phyloP scores from a whole-genome alignment of 2,113 vertebrate species.

The Pristiophorus japonicus region DNA sequence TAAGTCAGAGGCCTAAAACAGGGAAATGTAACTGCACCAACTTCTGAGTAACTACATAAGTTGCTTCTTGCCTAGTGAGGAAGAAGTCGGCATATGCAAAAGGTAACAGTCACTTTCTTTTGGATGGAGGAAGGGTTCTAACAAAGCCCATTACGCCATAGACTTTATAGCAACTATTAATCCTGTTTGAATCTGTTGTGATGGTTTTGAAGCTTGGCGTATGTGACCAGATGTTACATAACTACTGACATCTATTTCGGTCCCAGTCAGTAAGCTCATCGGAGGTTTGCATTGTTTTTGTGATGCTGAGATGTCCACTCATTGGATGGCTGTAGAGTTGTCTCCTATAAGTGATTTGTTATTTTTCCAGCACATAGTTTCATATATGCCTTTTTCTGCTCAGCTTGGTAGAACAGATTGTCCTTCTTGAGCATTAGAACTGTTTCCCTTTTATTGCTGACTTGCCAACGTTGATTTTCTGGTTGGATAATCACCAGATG shows the following conservation, averaged over 20 bases:
- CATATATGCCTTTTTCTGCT: not conserved
- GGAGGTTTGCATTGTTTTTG: not conserved
- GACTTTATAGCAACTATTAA: not conserved
- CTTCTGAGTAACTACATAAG: not conserved
- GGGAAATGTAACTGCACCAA: not conserved
- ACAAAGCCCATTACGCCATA: not conserved
- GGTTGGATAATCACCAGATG: not conserved
- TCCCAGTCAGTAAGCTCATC: not conserved
- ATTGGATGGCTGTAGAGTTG: not conserved
- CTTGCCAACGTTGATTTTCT: not conserved
- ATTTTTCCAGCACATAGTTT: not conserved
- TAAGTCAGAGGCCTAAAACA: not conserved
- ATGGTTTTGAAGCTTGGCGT: not conserved
- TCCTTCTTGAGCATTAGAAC: not conserved
- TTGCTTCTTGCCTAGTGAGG: not conserved
- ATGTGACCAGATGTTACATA: not conserved
- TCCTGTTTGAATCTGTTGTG: not conserved
- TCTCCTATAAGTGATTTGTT: not conserved
- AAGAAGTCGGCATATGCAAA: not conserved
- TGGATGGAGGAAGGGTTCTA: not conserved
- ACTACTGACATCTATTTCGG: not conserved
- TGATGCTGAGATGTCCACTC: not conserved
- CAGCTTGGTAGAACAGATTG: not conserved
- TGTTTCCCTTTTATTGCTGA: not conserved
- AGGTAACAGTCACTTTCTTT: not conserved